Evolutionary conservation across 1,140 invertebrate species (phyloP).

Genomic region (Plutomurus gul): DNA sequence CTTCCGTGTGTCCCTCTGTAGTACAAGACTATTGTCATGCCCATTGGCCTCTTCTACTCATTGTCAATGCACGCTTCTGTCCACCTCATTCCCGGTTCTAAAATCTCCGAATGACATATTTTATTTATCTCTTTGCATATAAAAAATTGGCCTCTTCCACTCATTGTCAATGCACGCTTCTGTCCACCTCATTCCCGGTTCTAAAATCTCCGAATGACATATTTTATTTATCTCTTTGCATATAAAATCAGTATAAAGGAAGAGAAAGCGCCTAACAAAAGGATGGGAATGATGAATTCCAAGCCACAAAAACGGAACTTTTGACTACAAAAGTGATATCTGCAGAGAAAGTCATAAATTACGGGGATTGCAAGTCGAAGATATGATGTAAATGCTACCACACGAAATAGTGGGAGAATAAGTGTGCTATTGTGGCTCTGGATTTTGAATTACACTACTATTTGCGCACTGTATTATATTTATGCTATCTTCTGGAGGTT

Average conservation of each 20-base stretch:
- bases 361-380: no score
- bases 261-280: not conserved
- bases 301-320: not conserved
- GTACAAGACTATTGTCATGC: no score
- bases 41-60: no score
- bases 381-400: no score
- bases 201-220: not conserved
- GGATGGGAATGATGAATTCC: not conserved
- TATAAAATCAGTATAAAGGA: slow-evolving; percentile 18
- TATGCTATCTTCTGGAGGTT: no score
- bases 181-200: not conserved
- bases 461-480: not conserved
- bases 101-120: not conserved
- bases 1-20: no score
- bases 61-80: no score
- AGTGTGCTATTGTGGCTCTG: not conserved
- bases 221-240: not conserved
- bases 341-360: no score
- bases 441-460: not conserved
- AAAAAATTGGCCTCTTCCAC: no score
- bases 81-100: not conserved
- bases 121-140: not conserved
- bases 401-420: no score
- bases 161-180: no score
- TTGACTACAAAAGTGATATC: no score